phyloP scores from a whole-genome alignment of 1,140 invertebrate species.

The Drosophila busckii region DNA sequence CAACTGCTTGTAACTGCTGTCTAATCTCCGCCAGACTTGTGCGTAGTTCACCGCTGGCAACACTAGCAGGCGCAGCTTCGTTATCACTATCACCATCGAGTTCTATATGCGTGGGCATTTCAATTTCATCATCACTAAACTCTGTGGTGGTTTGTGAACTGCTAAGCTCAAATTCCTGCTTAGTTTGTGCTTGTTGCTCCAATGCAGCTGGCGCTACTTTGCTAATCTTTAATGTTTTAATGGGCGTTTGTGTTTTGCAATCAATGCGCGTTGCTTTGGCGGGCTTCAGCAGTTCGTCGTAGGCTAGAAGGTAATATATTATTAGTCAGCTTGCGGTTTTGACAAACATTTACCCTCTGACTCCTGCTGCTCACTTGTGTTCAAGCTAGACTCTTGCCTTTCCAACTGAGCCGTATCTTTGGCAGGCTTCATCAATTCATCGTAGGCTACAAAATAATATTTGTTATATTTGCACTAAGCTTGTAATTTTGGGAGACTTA shows the following conservation, averaged over 20 bases:
- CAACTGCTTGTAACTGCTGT: conserved; percentile 34
- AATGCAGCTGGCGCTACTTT: neutral
- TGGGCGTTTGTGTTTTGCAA: conserved; percentile 46
- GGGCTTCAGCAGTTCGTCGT: conserved; percentile 36
- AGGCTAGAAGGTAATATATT: too few relatives aligned
- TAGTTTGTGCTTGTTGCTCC: neutral
- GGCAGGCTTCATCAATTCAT: conserved; percentile 26
- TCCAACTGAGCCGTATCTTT: neutral
- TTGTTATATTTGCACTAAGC: too few relatives aligned
- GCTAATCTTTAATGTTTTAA: conserved; percentile 21
- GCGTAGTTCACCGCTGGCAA: conserved; percentile 32
- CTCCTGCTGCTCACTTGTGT: conserved; percentile 42
- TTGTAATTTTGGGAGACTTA: neutral
- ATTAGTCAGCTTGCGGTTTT: too few relatives aligned
- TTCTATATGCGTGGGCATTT: conserved; percentile 44
- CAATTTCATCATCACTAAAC: conserved; percentile 26
- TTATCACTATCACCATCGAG: conserved; percentile 40
- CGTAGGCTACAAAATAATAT: conserved; percentile 49
- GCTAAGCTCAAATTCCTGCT: neutral
- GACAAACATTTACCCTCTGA: conserved; percentile 34
- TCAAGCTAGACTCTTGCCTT: neutral
- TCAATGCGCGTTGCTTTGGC: conserved; percentile 26
- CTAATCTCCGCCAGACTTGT: conserved; percentile 53
- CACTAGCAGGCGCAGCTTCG: conserved; percentile 5
- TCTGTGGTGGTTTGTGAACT: conserved; percentile 4